Conservation (phyloP, 1,140 invertebrate species). For the Sitobion miscanthi region DNA sequence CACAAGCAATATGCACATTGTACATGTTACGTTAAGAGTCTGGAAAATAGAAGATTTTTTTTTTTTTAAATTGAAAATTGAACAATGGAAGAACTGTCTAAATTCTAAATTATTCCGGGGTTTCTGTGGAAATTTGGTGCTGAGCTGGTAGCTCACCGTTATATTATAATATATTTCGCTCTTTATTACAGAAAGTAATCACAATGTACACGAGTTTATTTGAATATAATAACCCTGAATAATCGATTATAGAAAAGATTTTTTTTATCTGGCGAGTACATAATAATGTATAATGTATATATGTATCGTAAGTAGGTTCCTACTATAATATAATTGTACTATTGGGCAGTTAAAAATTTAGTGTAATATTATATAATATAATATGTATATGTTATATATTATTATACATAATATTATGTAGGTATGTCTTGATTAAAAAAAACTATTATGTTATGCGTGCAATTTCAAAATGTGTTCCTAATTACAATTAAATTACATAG, state of each 20-base stretch:
- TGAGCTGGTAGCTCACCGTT: neutral
- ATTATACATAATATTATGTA: too few species aligned
- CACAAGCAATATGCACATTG: neutral
- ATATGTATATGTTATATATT: too few species aligned
- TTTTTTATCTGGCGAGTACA: neutral
- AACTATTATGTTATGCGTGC: neutral
- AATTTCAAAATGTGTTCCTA: neutral
- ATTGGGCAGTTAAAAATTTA: too few species aligned
- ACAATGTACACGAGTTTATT: neutral
- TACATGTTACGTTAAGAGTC: neutral
- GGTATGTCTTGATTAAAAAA: neutral
- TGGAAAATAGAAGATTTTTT: neutral
- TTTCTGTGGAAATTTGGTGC: neutral
- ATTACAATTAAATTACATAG: neutral
- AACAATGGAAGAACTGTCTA: neutral
- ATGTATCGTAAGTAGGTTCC: neutral
- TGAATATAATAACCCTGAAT: neutral
- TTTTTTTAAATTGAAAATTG: constrained; percentile 6
- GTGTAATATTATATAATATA: neutral
- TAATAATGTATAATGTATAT: neutral
- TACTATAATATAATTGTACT: neutral
- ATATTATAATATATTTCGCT: neutral
- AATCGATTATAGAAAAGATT: neutral
- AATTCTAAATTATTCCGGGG: neutral
- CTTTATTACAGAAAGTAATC: neutral